Evolutionary conservation across 1,140 invertebrate genomes (phyloP).

Genomic region (Thaumetopoea pityocampa): DNA sequence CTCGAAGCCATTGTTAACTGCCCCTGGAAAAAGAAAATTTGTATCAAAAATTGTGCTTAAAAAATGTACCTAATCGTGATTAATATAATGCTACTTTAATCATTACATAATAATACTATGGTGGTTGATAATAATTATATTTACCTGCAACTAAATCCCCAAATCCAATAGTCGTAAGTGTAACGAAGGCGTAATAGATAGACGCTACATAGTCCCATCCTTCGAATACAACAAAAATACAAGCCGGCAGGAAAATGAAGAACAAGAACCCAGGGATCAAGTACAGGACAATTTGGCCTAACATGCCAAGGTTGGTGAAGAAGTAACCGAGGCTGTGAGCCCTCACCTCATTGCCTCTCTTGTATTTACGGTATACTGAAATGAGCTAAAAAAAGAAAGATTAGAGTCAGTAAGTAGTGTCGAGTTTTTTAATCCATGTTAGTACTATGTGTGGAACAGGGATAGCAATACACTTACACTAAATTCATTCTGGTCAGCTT

Average conservation of each 20-base stretch:
- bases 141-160: conserved; percentile 90
- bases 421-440: background rate
- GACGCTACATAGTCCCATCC: conserved; percentile 92
- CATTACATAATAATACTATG: too few relatives aligned
- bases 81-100: too few relatives aligned
- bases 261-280: conserved; percentile 90
- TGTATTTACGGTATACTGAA: conserved; percentile 85
- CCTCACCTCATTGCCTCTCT: conserved; percentile 80
- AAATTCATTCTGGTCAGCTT: too few relatives aligned
- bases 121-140: too few relatives aligned
- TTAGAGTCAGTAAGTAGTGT: background rate
- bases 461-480: too few relatives aligned
- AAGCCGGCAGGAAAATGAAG: conserved; percentile 95
- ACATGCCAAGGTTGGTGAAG: conserved; percentile 82
- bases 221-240: conserved; percentile 92
- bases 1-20: conserved; percentile 76
- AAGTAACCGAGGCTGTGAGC: conserved; percentile 77
- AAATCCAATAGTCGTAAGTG: conserved; percentile 95
- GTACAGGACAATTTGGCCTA: conserved; percentile 87
- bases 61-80: too few relatives aligned
- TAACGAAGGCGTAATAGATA: conserved; percentile 94
- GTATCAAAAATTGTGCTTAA: too few relatives aligned
- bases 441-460: too few relatives aligned
- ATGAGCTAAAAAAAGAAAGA: conserved; percentile 77
- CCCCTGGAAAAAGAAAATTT: conserved; percentile 59